A percentile compares a stretch with the other conserved stretches of the same genome.
These are phyloP conservation scores for Drosophila chauvacae DNA, from an alignment of 1,140 invertebrate species.

Conservation along the genomic window DNA sequence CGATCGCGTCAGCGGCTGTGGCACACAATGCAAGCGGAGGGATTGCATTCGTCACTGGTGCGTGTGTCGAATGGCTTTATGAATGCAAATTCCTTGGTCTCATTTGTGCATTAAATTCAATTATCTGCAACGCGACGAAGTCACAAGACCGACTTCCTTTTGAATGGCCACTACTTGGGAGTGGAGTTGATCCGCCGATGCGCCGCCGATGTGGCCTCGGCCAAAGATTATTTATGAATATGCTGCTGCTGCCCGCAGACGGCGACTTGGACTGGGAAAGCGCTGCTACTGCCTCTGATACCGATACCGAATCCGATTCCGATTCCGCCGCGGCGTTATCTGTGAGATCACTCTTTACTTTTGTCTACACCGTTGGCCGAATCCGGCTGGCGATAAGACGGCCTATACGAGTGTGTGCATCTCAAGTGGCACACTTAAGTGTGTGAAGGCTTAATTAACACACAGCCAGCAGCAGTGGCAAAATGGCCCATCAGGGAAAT, in stretches of 20 bases:
- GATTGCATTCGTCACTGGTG: slow-evolving; percentile 31
- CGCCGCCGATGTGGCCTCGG: slow-evolving; percentile 32
- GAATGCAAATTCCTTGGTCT: slow-evolving; percentile 66
- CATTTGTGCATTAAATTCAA: slow-evolving; percentile 77
- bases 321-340: slow-evolving; percentile 19
- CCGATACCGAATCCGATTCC: slow-evolving; percentile 28
- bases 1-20: slow-evolving; percentile 8
- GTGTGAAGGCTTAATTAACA: slow-evolving; percentile 79
- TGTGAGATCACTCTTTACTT: slow-evolving; percentile 50
- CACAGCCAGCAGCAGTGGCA: slow-evolving; percentile 21
- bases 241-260: slow-evolving; percentile 24
- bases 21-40: slow-evolving; percentile 34
- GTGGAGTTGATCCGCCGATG: slow-evolving; percentile 35
- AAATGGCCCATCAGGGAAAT: slow-evolving; percentile 39
- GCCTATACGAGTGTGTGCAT: slow-evolving; percentile 24
- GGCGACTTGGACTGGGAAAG: slow-evolving; percentile 33
- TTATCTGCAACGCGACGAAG: slow-evolving; percentile 65
- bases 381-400: slow-evolving; percentile 53
- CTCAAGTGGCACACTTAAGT: slow-evolving; percentile 74
- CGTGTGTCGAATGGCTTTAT: slow-evolving; percentile 15
- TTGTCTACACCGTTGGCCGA: slow-evolving; percentile 46
- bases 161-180: slow-evolving; percentile 8
- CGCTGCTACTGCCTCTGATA: slow-evolving; percentile 16
- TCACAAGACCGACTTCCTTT: slow-evolving; percentile 77
- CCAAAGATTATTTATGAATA: slow-evolving; percentile 44